A percentile compares a stretch with the other conserved stretches of the same genome.
Evolutionary conservation across 2,113 vertebrate species (phyloP).

Genomic region (Synodontis membranacea): DNA sequence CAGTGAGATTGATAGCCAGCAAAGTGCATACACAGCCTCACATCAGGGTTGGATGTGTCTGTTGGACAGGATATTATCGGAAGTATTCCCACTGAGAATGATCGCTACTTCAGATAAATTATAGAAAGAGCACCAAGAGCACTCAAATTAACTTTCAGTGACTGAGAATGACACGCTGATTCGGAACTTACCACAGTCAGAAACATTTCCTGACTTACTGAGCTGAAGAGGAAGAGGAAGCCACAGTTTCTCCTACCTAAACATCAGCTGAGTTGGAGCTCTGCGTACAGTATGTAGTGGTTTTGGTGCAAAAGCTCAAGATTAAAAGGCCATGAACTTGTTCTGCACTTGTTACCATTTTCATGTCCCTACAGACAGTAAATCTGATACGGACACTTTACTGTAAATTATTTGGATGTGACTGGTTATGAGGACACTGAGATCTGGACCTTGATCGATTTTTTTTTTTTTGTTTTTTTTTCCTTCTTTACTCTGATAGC

Average conservation of each 20-base stretch:
- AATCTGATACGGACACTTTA: neutral
- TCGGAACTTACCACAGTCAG: neutral
- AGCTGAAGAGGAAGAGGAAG: constrained; percentile 7
- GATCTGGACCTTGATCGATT: neutral
- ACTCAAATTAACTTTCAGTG: neutral
- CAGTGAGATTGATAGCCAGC: neutral
- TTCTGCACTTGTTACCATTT: neutral
- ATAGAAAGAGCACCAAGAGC: neutral
- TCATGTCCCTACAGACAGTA: neutral
- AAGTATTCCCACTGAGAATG: neutral
- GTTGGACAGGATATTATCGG: neutral
- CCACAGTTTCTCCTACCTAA: neutral
- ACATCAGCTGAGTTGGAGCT: neutral
- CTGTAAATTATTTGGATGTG: neutral
- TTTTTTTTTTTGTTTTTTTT: neutral
- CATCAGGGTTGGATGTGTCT: neutral
- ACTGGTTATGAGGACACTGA: neutral
- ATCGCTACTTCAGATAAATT: neutral
- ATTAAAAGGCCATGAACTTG: neutral
- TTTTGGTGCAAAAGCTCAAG: neutral
- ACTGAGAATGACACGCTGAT: neutral
- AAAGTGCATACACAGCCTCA: neutral
- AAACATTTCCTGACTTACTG: neutral
- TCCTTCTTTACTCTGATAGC: neutral
- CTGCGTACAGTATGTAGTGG: neutral